Evolutionary conservation across 1,140 invertebrate genomes (phyloP).

Genomic region (Vanessa tameamea): DNA sequence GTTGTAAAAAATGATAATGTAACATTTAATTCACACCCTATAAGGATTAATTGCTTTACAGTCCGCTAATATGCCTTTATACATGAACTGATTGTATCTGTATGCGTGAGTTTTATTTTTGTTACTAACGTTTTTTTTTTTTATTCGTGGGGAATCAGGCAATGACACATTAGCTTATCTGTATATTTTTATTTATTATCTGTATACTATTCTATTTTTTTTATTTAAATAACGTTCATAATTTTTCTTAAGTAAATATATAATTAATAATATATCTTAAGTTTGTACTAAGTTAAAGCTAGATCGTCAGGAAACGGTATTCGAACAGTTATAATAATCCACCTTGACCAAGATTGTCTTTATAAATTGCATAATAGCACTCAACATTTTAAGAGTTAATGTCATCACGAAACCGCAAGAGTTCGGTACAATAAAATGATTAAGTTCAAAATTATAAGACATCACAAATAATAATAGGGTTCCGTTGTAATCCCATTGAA

Average conservation of each 20-base stretch:
- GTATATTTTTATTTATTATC: neutral
- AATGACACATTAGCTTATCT: constrained; percentile 5
- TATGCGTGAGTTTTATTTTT: constrained; percentile 17
- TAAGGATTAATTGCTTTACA: constrained; percentile 27
- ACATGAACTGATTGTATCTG: constrained; percentile 21
- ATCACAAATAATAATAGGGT: neutral
- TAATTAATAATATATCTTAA: too few species aligned
- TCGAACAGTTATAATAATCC: constrained; percentile 1
- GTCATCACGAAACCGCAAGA: neutral
- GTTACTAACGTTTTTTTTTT: constrained; percentile 1
- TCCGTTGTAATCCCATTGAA: too few species aligned
- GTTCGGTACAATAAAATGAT: neutral
- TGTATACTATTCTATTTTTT: neutral
- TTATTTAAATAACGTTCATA: too few species aligned
- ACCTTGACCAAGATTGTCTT: constrained; percentile 14
- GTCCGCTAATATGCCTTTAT: constrained; percentile 17
- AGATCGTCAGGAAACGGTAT: constrained; percentile 15
- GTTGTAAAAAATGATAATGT: constrained; percentile 12
- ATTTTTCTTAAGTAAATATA: constrained; percentile 4
- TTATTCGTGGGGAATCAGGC: constrained; percentile 1
- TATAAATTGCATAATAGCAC: constrained; percentile 15
- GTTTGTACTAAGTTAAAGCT: neutral
- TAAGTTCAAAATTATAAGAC: neutral
- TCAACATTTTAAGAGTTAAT: neutral
- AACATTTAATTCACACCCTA: constrained; percentile 13